Evolutionary conservation across 2,113 vertebrate species (phyloP).

Genomic region (Calypte anna): DNA sequence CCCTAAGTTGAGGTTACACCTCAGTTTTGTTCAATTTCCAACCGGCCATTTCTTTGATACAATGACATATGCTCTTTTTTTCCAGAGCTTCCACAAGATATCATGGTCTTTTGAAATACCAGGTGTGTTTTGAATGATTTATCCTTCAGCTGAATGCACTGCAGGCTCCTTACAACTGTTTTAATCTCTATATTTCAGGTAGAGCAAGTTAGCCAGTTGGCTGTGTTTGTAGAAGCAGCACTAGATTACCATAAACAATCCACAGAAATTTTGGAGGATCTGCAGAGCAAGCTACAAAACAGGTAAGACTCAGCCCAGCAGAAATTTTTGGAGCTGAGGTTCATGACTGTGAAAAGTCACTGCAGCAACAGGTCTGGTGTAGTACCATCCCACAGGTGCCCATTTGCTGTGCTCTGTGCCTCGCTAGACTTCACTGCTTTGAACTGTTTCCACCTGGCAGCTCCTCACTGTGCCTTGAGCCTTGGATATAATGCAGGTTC

Average conservation of each 20-base stretch:
- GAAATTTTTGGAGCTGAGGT: neutral
- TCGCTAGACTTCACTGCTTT: neutral
- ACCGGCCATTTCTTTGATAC: neutral
- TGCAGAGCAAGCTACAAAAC: constrained; percentile 83
- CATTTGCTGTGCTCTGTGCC: neutral
- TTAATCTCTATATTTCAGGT: constrained; percentile 76
- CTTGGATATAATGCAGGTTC: neutral
- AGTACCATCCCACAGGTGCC: constrained; percentile 19
- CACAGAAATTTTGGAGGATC: constrained; percentile 86
- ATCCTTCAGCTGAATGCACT: neutral
- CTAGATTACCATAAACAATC: constrained; percentile 90
- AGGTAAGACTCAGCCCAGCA: constrained; percentile 73
- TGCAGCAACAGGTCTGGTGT: neutral
- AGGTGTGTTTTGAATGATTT: constrained; percentile 24
- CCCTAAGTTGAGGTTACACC: constrained; percentile 39
- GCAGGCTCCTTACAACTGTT: neutral
- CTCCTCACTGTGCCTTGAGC: neutral
- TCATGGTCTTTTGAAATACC: neutral
- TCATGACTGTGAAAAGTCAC: neutral
- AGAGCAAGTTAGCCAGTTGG: constrained; percentile 92
- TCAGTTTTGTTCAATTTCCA: constrained; percentile 50
- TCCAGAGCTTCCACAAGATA: neutral
- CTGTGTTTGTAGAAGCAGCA: constrained; percentile 86
- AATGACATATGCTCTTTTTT: constrained; percentile 9
- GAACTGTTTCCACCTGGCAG: constrained; percentile 24